Percentiles rank a stretch among this genome's conserved stretches.
These are phyloP conservation scores for Ahaetulla prasina DNA, from an alignment of 2,113 vertebrate species.

Conservation along the genomic window DNA sequence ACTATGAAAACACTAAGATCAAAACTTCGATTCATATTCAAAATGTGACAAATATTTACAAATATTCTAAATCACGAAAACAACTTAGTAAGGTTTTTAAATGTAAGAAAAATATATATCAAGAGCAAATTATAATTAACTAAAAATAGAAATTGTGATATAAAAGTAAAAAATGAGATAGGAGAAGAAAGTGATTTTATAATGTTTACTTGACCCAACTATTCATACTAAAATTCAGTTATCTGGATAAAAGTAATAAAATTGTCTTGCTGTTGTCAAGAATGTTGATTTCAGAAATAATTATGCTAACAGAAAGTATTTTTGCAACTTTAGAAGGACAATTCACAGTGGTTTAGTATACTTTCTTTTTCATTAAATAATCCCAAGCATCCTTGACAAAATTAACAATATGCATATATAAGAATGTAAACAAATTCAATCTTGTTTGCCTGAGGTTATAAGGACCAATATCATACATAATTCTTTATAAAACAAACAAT, in stretches of 20 bases:
- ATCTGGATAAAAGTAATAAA: too few species aligned
- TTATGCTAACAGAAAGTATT: background rate
- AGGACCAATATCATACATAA: background rate
- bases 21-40: background rate
- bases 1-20: accelerated
- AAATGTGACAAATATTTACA: conserved; percentile 8
- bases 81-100: background rate
- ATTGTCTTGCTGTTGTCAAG: background rate
- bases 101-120: background rate
- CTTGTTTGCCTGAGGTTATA: background rate
- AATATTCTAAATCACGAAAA: background rate
- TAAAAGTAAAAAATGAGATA: background rate
- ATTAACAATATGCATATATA: background rate
- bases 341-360: background rate
- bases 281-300: background rate
- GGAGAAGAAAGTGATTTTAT: background rate
- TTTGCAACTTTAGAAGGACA: background rate
- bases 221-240: background rate
- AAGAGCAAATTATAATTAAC: conserved; percentile 13
- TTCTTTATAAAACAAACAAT: background rate
- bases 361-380: background rate
- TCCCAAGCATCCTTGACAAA: background rate
- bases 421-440: background rate
- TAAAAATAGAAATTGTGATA: background rate
- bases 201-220: background rate